Percentiles rank a stretch among this genome's conserved stretches.
Evolutionary conservation across 2,113 vertebrate species (phyloP).

Genomic region (Agapornis roseicollis): DNA sequence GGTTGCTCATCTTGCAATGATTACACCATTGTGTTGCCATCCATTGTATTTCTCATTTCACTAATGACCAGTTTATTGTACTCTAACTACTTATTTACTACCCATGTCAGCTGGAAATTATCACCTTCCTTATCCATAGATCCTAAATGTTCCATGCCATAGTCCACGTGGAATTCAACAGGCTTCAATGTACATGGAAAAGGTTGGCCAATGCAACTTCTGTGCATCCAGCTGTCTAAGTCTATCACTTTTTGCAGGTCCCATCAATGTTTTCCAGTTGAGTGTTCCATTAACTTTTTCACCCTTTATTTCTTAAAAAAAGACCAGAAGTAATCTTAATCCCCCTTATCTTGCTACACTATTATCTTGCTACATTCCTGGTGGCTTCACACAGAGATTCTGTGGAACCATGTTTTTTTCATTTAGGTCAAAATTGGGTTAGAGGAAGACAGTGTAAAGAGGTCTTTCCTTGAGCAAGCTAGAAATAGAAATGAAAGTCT

Average conservation of each 20-base stretch:
- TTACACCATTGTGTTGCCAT: neutral
- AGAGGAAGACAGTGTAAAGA: neutral
- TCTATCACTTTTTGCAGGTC: neutral
- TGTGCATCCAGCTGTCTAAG: neutral
- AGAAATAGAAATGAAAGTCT: neutral
- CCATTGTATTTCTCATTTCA: neutral
- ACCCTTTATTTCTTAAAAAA: slow-evolving; percentile 32
- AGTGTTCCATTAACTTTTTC: slow-evolving; percentile 62
- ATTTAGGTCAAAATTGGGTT: neutral
- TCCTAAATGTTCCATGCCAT: neutral
- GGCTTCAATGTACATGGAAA: neutral
- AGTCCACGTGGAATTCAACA: neutral
- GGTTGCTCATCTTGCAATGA: neutral
- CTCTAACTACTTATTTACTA: neutral
- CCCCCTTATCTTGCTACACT: slow-evolving; percentile 45
- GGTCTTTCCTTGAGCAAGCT: neutral
- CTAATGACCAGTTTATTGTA: neutral
- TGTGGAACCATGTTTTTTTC: slow-evolving; percentile 14
- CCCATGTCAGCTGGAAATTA: neutral
- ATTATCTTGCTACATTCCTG: slow-evolving; percentile 19
- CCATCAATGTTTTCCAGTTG: slow-evolving; percentile 3
- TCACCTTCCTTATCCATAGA: neutral
- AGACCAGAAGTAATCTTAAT: slow-evolving; percentile 26
- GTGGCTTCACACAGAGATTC: slow-evolving; percentile 27
- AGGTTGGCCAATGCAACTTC: neutral